These are phyloP conservation scores for Trachelus troglodyta DNA, from an alignment of 2,888 invertebrate species.

Conservation along the genomic window DNA sequence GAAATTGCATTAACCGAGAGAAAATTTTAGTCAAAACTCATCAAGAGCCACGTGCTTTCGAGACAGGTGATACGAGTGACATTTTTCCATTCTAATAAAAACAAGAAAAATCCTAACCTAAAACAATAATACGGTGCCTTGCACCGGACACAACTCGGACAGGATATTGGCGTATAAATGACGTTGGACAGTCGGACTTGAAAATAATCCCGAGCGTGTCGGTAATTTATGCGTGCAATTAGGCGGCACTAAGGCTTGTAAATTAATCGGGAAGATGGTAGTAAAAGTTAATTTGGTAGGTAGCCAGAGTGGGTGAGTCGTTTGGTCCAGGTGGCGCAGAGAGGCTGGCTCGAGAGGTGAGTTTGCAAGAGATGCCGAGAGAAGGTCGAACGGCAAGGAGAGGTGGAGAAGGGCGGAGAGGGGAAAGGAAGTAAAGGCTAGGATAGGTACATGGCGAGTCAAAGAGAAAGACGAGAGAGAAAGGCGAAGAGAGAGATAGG, in stretches of 20 bases:
- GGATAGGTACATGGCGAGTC: conserved; percentile 2
- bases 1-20: too few relatives aligned
- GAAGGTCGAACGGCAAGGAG: conserved; percentile 7
- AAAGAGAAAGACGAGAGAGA: conserved; percentile 11
- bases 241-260: conserved; percentile 51
- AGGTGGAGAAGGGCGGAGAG: not conserved
- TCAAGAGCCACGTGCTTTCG: too few relatives aligned
- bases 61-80: too few relatives aligned
- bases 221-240: conserved; percentile 61
- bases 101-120: too few relatives aligned
- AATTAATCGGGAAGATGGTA: conserved; percentile 63
- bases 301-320: conserved; percentile 41
- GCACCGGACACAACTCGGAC: too few relatives aligned
- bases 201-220: conserved; percentile 45
- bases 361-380: conserved; percentile 27
- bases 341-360: conserved; percentile 29
- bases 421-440: not conserved
- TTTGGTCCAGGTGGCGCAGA: conserved; percentile 58
- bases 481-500: not conserved
- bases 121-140: too few relatives aligned
- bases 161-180: too few relatives aligned
- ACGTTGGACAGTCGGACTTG: conserved; percentile 2
- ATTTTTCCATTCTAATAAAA: too few relatives aligned
- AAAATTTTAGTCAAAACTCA: too few relatives aligned
- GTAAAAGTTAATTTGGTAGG: conserved; percentile 64